These are phyloP conservation scores for Corythornis cristatus DNA, from an alignment of 2,113 vertebrate genomes.

Conservation along the genomic window DNA sequence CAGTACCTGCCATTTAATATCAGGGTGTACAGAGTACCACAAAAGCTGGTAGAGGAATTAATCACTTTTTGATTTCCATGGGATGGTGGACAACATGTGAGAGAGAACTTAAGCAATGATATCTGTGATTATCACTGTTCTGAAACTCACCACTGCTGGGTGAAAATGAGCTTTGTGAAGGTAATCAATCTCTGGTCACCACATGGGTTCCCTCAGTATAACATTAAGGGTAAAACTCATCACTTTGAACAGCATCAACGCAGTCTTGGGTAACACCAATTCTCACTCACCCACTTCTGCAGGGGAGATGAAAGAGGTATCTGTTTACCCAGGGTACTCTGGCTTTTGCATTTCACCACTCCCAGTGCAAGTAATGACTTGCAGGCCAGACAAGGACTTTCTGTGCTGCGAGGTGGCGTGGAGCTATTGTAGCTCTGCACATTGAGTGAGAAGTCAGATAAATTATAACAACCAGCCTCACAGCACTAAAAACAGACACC, in stretches of 20 bases:
- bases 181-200: conserved; percentile 53
- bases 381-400: background rate
- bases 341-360: conserved; percentile 26
- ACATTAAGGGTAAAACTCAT: conserved; percentile 49
- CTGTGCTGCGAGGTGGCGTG: background rate
- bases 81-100: conserved; percentile 12
- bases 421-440: background rate
- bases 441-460: background rate
- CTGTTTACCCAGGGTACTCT: conserved; percentile 2
- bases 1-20: background rate
- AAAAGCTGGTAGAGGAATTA: conserved; percentile 21
- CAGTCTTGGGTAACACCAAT: conserved; percentile 44
- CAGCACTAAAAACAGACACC: background rate
- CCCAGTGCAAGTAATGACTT: conserved; percentile 8
- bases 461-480: background rate
- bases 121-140: conserved; percentile 52
- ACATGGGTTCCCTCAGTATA: conserved; percentile 39
- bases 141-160: conserved; percentile 51
- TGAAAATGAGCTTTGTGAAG: conserved; percentile 63
- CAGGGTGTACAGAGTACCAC: background rate
- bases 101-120: conserved; percentile 47
- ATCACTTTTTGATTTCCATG: conserved; percentile 13
- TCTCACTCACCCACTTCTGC: conserved; percentile 37
- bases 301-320: conserved; percentile 39
- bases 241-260: conserved; percentile 38